Percentiles rank a stretch among this genome's conserved stretches.
phyloP scores from a whole-genome alignment of 2,888 invertebrate species.

The Atrina japonica region DNA sequence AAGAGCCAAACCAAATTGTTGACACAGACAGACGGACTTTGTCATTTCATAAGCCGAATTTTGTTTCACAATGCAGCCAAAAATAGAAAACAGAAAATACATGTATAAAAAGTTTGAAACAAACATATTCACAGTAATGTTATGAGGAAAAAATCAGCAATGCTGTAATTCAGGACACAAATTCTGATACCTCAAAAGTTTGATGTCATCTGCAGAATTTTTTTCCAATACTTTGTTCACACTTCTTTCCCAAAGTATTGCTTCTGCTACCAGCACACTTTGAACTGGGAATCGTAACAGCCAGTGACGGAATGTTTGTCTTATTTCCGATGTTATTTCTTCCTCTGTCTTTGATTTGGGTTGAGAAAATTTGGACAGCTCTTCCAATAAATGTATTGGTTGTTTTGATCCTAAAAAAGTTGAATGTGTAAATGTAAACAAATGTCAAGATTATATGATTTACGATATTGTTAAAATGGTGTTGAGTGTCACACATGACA shows the following conservation, averaged over 20 bases:
- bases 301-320: constrained; percentile 73
- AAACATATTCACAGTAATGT: no score
- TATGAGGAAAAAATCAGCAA: no score
- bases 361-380: constrained; percentile 58
- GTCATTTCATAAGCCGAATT: no score
- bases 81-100: no score
- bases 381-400: constrained; percentile 72
- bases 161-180: no score
- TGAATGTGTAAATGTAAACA: no score
- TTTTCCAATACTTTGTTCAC: constrained; percentile 68
- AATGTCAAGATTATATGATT: neutral
- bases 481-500: no score
- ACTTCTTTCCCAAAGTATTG: constrained; percentile 74
- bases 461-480: no score
- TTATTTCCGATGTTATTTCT: constrained; percentile 55
- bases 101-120: no score
- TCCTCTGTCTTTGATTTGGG: constrained; percentile 33
- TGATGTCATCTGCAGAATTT: constrained; percentile 65
- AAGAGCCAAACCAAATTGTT: no score
- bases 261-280: constrained; percentile 76
- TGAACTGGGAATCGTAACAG: constrained; percentile 77
- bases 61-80: no score
- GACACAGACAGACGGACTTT: no score
- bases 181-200: constrained; percentile 54
- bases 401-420: constrained; percentile 49